A percentile compares a stretch with the other conserved stretches of the same genome.
These are phyloP conservation scores for Puma concolor DNA, from an alignment of 2,113 vertebrate species.

Conservation along the genomic window DNA sequence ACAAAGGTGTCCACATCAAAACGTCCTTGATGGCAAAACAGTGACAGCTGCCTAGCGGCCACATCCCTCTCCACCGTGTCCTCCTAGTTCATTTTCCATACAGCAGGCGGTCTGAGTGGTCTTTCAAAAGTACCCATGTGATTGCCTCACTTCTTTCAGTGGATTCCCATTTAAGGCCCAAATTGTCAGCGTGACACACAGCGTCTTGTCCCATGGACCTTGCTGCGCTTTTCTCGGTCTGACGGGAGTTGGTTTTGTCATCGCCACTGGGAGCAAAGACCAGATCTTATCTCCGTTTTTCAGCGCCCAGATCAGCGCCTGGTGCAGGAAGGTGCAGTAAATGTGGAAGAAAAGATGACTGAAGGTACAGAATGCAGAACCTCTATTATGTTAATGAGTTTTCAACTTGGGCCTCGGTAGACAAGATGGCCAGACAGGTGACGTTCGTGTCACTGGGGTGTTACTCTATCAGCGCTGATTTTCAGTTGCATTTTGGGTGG, in stretches of 20 bases:
- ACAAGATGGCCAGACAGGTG: background rate
- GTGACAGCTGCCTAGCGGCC: background rate
- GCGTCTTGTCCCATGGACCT: background rate
- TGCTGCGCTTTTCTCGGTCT: background rate
- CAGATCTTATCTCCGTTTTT: background rate
- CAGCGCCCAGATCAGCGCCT: background rate
- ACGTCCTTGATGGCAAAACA: constrained; percentile 37
- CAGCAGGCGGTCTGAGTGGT: background rate
- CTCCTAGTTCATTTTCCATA: background rate
- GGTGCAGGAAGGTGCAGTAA: background rate
- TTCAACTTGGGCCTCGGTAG: background rate
- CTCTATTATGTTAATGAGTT: constrained; percentile 1
- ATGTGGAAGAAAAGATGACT: background rate
- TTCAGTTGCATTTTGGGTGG: constrained; percentile 26
- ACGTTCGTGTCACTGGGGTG: background rate
- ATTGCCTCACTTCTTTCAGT: background rate
- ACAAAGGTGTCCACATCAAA: background rate
- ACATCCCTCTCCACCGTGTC: background rate
- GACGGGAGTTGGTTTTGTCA: background rate
- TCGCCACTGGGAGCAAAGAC: background rate
- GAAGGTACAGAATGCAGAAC: background rate
- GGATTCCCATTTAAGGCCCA: background rate
- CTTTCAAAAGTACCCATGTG: background rate
- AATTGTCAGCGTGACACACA: background rate
- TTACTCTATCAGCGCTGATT: background rate